Percentiles rank a stretch among this genome's conserved stretches.
Evolutionary conservation across 53 echinoderm and acorn worm species (phyloP).

Genomic region (Mesocentrotus franciscanus): DNA sequence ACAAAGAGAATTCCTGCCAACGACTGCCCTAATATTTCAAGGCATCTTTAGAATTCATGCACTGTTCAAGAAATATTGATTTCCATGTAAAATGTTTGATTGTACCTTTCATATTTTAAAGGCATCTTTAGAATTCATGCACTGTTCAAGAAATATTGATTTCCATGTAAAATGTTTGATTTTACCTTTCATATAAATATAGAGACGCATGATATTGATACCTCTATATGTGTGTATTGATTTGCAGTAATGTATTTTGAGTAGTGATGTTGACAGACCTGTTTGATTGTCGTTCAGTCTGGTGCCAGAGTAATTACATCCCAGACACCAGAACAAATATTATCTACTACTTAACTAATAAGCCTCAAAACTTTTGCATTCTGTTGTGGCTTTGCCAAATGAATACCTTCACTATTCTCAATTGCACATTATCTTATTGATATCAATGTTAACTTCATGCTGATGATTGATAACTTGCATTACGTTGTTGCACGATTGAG

Average conservation of each 20-base stretch:
- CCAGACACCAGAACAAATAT: slow-evolving; percentile 33
- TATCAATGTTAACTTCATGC: background rate
- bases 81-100: background rate
- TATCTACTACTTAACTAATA: background rate
- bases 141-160: too few relatives aligned
- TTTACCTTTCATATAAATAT: background rate
- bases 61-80: too few relatives aligned
- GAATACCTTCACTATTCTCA: background rate
- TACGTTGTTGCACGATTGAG: background rate
- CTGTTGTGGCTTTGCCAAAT: background rate
- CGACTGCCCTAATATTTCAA: background rate
- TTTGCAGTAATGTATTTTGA: background rate
- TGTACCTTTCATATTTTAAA: background rate
- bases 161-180: background rate
- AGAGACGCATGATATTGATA: background rate
- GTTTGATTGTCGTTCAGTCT: background rate
- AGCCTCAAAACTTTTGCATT: background rate
- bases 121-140: background rate
- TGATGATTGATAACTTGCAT: background rate
- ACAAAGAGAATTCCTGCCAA: too few relatives aligned
- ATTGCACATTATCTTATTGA: background rate
- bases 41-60: background rate
- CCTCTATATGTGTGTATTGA: background rate
- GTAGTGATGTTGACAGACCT: background rate
- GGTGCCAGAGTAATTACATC: background rate